These are phyloP conservation scores for Pyrochroa serraticornis DNA, from an alignment of 2,888 invertebrate genomes.

Conservation along the genomic window DNA sequence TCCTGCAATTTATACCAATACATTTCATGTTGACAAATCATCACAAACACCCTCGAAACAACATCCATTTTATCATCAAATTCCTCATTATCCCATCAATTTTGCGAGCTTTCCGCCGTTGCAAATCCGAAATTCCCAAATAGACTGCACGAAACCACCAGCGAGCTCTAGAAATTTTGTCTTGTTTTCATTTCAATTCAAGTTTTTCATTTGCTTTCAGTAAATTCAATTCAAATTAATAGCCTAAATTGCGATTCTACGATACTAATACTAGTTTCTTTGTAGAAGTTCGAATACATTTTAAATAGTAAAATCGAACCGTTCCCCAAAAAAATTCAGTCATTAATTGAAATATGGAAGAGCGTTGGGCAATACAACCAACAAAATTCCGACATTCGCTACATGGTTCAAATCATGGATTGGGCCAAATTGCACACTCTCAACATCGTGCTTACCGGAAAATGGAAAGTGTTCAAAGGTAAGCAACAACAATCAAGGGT, in stretches of 20 bases:
- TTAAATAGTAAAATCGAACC: conserved; percentile 51
- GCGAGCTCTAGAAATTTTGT: conserved; percentile 6
- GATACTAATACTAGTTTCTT: conserved; percentile 30
- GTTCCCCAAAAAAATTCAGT: conserved; percentile 49
- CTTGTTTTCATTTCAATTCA: conserved; percentile 7
- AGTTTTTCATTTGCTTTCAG: neutral
- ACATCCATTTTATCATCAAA: neutral
- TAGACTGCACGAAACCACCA: too few relatives aligned
- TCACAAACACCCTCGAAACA: neutral
- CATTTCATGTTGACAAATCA: neutral
- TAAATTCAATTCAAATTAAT: neutral
- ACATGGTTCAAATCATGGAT: conserved; percentile 53
- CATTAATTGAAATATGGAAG: conserved; percentile 53
- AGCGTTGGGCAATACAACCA: conserved; percentile 46
- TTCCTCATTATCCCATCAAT: too few relatives aligned
- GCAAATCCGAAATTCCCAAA: too few relatives aligned
- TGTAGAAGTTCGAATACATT: conserved; percentile 52
- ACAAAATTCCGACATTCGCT: conserved; percentile 46
- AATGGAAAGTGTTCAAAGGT: conserved; percentile 55
- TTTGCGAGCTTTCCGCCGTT: too few relatives aligned
- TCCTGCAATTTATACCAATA: conserved; percentile 31
- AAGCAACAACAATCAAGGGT: conserved; percentile 16
- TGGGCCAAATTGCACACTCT: conserved; percentile 56
- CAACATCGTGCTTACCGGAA: conserved; percentile 54
- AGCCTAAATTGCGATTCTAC: neutral